These are phyloP conservation scores for Lithobates sylvaticus DNA, from an alignment of 2,797 vertebrate genomes.

Conservation along the genomic window DNA sequence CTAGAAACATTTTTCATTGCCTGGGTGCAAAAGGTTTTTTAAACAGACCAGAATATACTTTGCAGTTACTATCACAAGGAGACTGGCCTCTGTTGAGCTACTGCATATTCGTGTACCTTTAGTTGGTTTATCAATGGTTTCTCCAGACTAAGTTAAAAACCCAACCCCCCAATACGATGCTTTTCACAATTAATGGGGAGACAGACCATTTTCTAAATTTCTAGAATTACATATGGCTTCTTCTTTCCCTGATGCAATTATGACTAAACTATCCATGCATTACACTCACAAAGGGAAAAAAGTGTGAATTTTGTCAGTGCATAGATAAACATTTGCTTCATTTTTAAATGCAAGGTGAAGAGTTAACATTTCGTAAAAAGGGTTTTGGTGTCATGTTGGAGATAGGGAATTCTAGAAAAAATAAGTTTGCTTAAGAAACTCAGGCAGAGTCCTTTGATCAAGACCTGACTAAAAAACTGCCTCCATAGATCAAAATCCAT, in stretches of 20 bases:
- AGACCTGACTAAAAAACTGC: background rate
- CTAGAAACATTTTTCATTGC: background rate
- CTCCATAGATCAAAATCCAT: background rate
- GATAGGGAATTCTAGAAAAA: background rate
- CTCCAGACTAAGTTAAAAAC: background rate
- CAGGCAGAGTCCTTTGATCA: background rate
- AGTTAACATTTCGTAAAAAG: slow-evolving; percentile 4
- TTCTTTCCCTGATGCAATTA: slow-evolving; percentile 48
- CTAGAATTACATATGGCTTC: slow-evolving; percentile 56
- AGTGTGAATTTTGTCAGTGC: slow-evolving; percentile 44
- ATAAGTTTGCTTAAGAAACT: background rate
- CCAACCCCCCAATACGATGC: background rate
- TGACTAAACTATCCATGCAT: slow-evolving; percentile 32
- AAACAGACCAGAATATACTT: background rate
- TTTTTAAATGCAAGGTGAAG: slow-evolving; percentile 10
- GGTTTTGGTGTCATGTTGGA: background rate
- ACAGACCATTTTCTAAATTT: slow-evolving; percentile 26
- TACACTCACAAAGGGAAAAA: slow-evolving; percentile 20
- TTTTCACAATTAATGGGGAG: background rate
- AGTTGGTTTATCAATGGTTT: background rate
- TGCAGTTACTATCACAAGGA: background rate
- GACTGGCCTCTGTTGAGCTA: background rate
- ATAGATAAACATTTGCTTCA: slow-evolving; percentile 53
- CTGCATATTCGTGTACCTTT: background rate
- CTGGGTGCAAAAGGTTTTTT: background rate